Evolutionary conservation across 2,797 vertebrate species (phyloP), one percentile per base, ranked within the genome.

Genomic region (Ctenopoma kingsleyae): DNA sequence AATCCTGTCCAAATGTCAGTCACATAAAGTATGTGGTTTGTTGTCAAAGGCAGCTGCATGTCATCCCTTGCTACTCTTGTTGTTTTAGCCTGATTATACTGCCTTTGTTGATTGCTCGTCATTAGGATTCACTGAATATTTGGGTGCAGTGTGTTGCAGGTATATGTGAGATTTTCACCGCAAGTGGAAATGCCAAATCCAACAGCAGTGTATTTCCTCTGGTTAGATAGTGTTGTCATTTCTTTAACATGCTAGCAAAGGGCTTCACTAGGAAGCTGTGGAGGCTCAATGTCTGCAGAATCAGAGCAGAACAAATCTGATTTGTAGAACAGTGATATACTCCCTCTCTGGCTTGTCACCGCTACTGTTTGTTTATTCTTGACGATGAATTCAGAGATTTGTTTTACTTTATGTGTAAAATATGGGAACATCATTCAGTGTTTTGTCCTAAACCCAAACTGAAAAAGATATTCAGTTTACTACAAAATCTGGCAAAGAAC

Each of bases 71-170:
- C 22, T 13, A 41, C 35, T 46, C n/a, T 50, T 27, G 35, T 52
- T 62, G 40, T 56, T 62, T 27, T 47, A 38, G 25, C 32, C 6
- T 2, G 8, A 13, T 3, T 46, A 6, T 36, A 7, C 30, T 8
- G 30, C 30, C 27, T 3, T 25, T 8, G 15, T 35, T 32, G 27
- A 23, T 55, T 68, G 47, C 16, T 49, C 11, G 15, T 48, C 13
- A 49, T 46, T 20, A n/a, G 20, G 30, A 27, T 38, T 64, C 27
- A 19, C 15, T 54, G 19, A 47, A 32, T 52, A 51, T 71, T 22
- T 71, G 17, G 53, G 12, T 12, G 23, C 27, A 67, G 60, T 54
- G 43, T 59, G 35, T 56, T 6, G 22, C 9, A 54, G 49, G 44
- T 78, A 0, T 11, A 16, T 40, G 48, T 64, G n/a, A 15, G 30